Evolutionary conservation across 2,113 vertebrate genomes (phyloP), one percentile per base, ranked within the genome.

Genomic region (Tichodroma muraria): DNA sequence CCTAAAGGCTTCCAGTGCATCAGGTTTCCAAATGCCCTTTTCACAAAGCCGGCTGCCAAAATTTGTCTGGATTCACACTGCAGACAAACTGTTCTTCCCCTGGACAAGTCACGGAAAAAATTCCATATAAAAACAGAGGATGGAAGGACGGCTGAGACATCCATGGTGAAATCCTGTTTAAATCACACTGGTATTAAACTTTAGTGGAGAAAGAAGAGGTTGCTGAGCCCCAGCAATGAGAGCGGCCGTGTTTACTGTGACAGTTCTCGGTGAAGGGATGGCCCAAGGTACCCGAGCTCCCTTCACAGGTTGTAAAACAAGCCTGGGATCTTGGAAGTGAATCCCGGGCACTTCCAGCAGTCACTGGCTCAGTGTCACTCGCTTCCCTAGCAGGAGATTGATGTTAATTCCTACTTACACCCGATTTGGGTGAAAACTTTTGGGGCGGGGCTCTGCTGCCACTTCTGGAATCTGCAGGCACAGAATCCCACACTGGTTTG

Each of bases 191-290:
- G 4, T 30, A 18, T 11, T 45, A 56, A 56, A 49, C 10, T 13
- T 37, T 1, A 13, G 8, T 33, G 44, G 44, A 56, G 63, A 57
- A 57, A 44, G 22, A 56, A 30, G 42, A 78, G 30, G 13, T 9
- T 18, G 23, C 3, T 44, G 35, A 80, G 53, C n/a, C n/a, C 50
- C 5, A 56, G 63, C 45, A 16, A 19, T 11, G 27, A 21, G 21
- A 50, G 50, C 33, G 14, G 27, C 53, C 3, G 2, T 27, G 30
- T n/a, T 37, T 49, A 28, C 56, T 53, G 6, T 4, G 22, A 11
- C n/a, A 33, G 15, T 1, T 1, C 35, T 23, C 0, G 0, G 25
- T 6, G 18, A 22, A 68, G 38, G 33, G 59, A 73, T 24, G 59
- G 59, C 50, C 60, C 42, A 15, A 30, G n/a, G 42, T 15, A 23